Evolutionary conservation across 2,113 vertebrate genomes (phyloP).

Genomic region (Mormyrus lacerda): DNA sequence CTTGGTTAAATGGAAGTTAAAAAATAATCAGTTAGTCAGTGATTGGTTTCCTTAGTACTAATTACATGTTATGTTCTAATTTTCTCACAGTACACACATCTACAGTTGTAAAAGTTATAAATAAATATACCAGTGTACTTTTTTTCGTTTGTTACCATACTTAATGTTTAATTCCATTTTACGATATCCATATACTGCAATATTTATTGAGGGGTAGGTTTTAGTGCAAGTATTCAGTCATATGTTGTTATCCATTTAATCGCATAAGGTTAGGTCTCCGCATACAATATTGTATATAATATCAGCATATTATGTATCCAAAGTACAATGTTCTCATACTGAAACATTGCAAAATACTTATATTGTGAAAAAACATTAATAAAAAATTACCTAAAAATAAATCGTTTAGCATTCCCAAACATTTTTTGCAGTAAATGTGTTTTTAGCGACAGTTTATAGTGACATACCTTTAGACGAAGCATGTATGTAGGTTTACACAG

Average conservation of each 20-base stretch:
- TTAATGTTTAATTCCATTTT: not conserved
- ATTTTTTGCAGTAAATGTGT: not conserved
- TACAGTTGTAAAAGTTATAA: not conserved
- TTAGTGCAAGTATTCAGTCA: not conserved
- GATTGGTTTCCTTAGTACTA: not conserved
- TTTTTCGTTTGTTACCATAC: not conserved
- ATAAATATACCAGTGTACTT: not conserved
- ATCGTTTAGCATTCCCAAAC: not conserved
- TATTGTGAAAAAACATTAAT: not conserved
- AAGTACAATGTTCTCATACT: not conserved
- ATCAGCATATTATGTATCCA: not conserved
- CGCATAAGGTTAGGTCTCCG: not conserved
- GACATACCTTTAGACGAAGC: not conserved
- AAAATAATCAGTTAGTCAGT: not conserved
- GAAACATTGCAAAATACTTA: not conserved
- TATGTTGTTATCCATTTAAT: not conserved
- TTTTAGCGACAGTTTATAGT: not conserved
- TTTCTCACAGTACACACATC: not conserved
- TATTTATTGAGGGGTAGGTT: not conserved
- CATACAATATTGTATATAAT: not conserved
- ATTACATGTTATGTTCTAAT: not conserved
- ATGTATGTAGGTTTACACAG: not conserved
- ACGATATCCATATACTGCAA: not conserved
- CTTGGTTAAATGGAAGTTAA: not conserved
- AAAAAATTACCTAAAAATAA: not conserved